Evolutionary conservation across 2,797 vertebrate genomes (phyloP), one percentile per base, ranked within the genome.

Genomic region (Silurus aristotelis): DNA sequence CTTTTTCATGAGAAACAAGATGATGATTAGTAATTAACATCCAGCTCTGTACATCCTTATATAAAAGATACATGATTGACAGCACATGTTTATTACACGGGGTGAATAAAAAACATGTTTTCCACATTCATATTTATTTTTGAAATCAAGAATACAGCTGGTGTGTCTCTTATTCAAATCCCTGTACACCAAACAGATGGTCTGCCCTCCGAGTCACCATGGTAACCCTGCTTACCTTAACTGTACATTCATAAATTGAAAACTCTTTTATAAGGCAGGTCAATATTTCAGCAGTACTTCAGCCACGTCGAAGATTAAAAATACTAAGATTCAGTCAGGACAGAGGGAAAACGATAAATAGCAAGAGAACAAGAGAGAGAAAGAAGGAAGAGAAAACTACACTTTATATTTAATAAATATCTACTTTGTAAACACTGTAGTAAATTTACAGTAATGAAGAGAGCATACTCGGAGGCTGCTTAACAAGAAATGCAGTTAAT

Each of bases 61-160:
- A 56, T 19, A 25, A 31, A 58, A 58, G 3, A 78, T 22, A 78
- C 20, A 61, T 78, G 8, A 43, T 19, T 1, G 8, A 27, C 72
- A 19, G 48, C 7, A 27, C 48, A 27, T 6, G 12, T 75, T 72
- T 5, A 48, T 22, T 71, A 46, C 19, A 55, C 52, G 6, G 12
- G 20, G 8, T 22, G 80, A 22, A 66, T 68, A 43, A 72, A 76
- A 80, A 48, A 87, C 82, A 56, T 6, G 10, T 73, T 64, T 66
- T 80, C 61, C 90, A 94, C 91, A 94, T 94, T 94, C 90, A 93
- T 93, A 89, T 94, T 95, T 94, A 95, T 95, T 95, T 93, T 92
- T 90, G 90, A 93, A 94, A 93, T 90, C 88, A 87, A 93, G 92
- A 91, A 92, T 92, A 94, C 93, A 94, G 92, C 93, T 94, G 95